Conservation (phyloP, 2,888 invertebrate species). For the Ecdyonurus torrentis region DNA sequence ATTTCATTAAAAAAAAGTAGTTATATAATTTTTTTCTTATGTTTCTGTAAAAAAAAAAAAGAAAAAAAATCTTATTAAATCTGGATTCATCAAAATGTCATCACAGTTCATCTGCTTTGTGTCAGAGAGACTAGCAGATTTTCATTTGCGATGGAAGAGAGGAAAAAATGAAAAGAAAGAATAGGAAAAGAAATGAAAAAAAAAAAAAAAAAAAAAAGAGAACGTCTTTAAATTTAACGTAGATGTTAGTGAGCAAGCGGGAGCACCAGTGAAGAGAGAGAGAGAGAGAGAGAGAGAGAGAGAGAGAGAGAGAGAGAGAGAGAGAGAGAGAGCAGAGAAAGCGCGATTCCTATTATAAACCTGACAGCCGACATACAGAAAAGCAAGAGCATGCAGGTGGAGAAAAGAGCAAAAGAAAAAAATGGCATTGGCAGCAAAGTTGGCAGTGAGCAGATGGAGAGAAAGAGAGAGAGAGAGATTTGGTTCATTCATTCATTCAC, state of each 20-base stretch:
- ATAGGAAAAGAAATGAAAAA: not conserved
- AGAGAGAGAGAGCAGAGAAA: not conserved
- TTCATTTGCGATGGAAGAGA: not conserved
- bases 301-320: not conserved
- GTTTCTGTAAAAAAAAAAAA: not conserved
- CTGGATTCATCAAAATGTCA: not conserved
- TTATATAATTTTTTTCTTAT: not conserved
- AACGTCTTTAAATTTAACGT: too few relatives aligned
- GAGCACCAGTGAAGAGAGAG: too few relatives aligned
- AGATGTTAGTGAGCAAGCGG: too few relatives aligned
- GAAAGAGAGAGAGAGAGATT: too few relatives aligned
- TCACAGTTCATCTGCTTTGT: not conserved
- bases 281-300: too few relatives aligned
- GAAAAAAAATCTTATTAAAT: not conserved
- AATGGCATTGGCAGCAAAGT: not conserved
- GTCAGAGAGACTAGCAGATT: not conserved
- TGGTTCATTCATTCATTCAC: not conserved
- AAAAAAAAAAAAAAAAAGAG: not conserved
- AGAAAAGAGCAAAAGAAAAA: too few relatives aligned
- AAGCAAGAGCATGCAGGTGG: not conserved
- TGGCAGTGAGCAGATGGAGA: too few relatives aligned
- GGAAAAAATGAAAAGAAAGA: too few relatives aligned
- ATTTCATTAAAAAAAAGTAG: too few relatives aligned
- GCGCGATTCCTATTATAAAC: not conserved
- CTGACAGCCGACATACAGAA: too few relatives aligned